Evolutionary conservation across 2,797 vertebrate species (phyloP).

Genomic region (Mormyrus hasselquistii): DNA sequence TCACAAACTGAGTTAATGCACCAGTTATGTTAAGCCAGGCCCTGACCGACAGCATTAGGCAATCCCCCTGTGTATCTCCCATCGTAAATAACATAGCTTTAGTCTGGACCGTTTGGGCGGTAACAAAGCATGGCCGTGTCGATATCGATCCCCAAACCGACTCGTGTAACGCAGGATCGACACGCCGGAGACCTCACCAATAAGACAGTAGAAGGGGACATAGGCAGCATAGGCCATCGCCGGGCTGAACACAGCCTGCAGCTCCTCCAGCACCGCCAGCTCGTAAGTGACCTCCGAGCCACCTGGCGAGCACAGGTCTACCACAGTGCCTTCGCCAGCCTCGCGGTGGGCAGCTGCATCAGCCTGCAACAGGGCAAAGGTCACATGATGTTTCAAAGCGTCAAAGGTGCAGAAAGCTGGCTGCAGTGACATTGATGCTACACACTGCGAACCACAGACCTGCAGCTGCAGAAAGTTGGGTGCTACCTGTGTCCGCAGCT

Average conservation of each 20-base stretch:
- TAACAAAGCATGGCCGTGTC: background rate
- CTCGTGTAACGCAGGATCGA: background rate
- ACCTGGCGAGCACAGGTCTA: constrained; percentile 64
- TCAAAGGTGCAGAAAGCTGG: background rate
- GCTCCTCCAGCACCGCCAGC: constrained; percentile 71
- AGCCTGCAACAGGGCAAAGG: constrained; percentile 44
- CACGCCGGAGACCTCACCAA: constrained; percentile 63
- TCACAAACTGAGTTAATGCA: background rate
- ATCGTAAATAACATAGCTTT: background rate
- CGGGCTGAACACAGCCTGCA: constrained; percentile 85
- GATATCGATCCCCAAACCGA: background rate
- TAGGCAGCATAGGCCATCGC: constrained; percentile 95
- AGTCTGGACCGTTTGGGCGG: background rate
- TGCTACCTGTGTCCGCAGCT: constrained; percentile 74
- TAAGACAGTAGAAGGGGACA: constrained; percentile 88
- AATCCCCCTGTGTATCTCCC: background rate
- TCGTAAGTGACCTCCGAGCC: constrained; percentile 66
- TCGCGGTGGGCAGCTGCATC: constrained; percentile 54
- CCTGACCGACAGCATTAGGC: background rate
- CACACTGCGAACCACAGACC: background rate
- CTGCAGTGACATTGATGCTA: background rate
- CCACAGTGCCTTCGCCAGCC: constrained; percentile 65
- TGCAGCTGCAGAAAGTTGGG: background rate
- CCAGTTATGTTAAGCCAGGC: background rate
- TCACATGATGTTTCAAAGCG: background rate